A percentile compares a stretch with the other conserved stretches of the same genome.
phyloP scores from a whole-genome alignment of 92 coral and sea anemone genomes.

The Pocillopora meandrina region DNA sequence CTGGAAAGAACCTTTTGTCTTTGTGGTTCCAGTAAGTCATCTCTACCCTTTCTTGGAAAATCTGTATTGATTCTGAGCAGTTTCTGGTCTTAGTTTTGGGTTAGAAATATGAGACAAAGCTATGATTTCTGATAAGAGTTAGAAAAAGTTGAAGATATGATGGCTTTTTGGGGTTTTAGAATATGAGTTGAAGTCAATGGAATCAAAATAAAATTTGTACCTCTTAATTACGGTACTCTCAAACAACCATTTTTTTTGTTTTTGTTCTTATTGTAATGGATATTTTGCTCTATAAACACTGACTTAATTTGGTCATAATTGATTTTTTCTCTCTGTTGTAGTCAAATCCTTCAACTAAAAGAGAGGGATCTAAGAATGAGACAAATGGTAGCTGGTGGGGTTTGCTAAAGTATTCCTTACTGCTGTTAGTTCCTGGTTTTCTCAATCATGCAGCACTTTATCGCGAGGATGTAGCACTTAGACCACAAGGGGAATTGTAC shows the following conservation, averaged over 20 bases:
- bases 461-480: conserved; percentile 70
- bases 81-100: too few species aligned
- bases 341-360: conserved; percentile 4
- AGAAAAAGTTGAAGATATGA: not conserved
- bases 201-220: too few species aligned
- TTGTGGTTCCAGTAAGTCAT: not conserved
- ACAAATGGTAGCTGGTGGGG: conserved; percentile 49
- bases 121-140: too few species aligned
- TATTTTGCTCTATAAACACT: not conserved
- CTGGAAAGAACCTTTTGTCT: not conserved
- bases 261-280: not conserved
- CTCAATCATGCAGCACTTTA: conserved; percentile 90
- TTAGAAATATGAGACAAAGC: too few species aligned
- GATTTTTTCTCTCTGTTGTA: not conserved
- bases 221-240: too few species aligned
- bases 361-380: not conserved
- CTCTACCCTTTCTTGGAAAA: too few species aligned
- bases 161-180: not conserved
- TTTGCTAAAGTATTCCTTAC: conserved; percentile 64
- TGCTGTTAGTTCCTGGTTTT: conserved; percentile 85
- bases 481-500: conserved; percentile 84
- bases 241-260: too few species aligned
- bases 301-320: too few species aligned
- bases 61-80: too few species aligned
- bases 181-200: not conserved